These are phyloP conservation scores for Ptiloglossa arizonensis DNA, from an alignment of 1,140 invertebrate species.

Conservation along the genomic window DNA sequence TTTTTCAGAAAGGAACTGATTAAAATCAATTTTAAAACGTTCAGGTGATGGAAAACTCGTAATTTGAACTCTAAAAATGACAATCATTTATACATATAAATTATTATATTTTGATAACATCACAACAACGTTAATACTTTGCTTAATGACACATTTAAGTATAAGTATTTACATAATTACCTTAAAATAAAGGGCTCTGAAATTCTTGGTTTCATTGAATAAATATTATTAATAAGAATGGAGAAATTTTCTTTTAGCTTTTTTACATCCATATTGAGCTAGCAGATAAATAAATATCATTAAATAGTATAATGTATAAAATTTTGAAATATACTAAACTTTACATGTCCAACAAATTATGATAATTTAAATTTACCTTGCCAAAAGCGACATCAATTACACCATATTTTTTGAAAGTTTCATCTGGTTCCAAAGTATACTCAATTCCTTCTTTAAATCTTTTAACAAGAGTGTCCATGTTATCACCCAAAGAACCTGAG, in stretches of 20 bases:
- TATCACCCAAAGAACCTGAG: conserved; percentile 84
- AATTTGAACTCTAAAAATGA: conserved; percentile 70
- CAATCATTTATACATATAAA: background rate
- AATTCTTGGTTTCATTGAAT: conserved; percentile 84
- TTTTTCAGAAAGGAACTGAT: conserved; percentile 80
- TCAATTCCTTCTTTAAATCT: conserved; percentile 86
- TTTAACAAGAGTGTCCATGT: conserved; percentile 84
- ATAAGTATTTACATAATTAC: conserved; percentile 72
- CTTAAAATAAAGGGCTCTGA: conserved; percentile 86
- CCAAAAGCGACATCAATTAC: conserved; percentile 86
- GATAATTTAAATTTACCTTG: conserved; percentile 80
- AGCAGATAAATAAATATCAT: conserved; percentile 21
- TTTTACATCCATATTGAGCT: conserved; percentile 87
- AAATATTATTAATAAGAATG: conserved; percentile 85
- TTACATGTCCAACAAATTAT: background rate
- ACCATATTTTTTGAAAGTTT: conserved; percentile 87
- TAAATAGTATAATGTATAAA: background rate
- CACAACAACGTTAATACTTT: background rate
- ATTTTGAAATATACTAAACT: background rate
- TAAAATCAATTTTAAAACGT: conserved; percentile 86
- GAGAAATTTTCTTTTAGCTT: conserved; percentile 88
- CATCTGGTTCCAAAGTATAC: conserved; percentile 85
- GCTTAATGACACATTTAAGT: background rate
- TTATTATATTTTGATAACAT: background rate
- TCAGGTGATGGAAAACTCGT: conserved; percentile 84